Conservation (phyloP, 2,797 vertebrate species). For the Acanthornis magna region DNA sequence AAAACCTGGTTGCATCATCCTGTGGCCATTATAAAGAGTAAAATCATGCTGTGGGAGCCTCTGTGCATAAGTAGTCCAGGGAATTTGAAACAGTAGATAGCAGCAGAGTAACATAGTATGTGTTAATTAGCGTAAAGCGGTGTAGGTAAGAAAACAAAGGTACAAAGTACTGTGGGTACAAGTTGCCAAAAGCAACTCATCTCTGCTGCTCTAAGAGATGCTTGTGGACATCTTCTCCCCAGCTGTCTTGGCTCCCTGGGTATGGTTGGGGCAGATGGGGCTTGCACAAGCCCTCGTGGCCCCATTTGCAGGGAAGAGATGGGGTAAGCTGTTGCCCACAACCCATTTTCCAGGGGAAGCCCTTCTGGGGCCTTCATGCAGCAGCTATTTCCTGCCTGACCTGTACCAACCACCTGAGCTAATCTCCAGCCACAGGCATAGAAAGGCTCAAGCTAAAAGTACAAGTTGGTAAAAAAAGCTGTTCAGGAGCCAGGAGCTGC, state of each 20-base stretch:
- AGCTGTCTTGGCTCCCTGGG: not conserved
- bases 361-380: not conserved
- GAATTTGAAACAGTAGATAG: not conserved
- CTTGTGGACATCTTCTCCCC: not conserved
- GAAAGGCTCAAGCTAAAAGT: not conserved
- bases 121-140: not conserved
- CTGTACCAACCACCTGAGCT: not conserved
- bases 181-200: not conserved
- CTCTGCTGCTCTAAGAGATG: not conserved
- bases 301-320: not conserved
- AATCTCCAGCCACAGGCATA: not conserved
- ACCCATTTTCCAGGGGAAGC: not conserved
- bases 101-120: not conserved
- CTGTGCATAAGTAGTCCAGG: not conserved
- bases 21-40: not conserved
- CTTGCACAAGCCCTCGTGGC: rapidly evolving
- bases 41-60: not conserved
- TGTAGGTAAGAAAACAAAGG: not conserved
- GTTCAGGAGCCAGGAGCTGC: not conserved
- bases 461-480: not conserved
- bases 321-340: not conserved
- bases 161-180: not conserved
- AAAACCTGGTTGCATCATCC: not conserved
- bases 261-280: not conserved
- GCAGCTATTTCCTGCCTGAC: not conserved